Evolutionary conservation across 2,113 vertebrate genomes (phyloP).

Genomic region (Ptychochromis oligacanthus): DNA sequence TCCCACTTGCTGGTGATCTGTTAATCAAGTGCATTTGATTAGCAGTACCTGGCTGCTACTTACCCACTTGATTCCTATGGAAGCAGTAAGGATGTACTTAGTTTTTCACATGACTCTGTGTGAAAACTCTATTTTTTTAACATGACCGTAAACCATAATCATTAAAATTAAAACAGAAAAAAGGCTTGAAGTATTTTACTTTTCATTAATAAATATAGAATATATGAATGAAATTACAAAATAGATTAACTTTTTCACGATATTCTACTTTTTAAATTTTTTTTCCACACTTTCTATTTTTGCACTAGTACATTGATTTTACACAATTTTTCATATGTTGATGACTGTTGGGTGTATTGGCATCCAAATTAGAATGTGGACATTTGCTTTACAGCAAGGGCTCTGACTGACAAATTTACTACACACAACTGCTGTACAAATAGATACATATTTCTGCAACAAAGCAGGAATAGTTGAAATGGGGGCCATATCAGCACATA

Average conservation of each 20-base stretch:
- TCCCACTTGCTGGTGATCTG: not conserved
- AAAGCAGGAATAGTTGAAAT: not conserved
- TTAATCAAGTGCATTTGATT: not conserved
- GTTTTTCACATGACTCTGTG: fast-evolving
- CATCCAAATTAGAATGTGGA: not conserved
- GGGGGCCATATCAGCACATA: too few relatives aligned
- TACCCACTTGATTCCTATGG: not conserved
- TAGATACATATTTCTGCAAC: not conserved
- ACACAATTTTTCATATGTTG: too few relatives aligned
- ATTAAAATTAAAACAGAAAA: not conserved
- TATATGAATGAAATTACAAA: not conserved
- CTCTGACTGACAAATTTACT: not conserved
- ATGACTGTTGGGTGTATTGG: not conserved
- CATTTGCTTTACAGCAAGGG: not conserved
- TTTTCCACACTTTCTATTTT: too few relatives aligned
- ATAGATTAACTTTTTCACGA: not conserved
- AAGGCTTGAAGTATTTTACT: not conserved
- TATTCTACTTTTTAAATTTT: too few relatives aligned
- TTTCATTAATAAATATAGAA: not conserved
- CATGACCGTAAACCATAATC: too few relatives aligned
- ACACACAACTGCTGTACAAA: not conserved
- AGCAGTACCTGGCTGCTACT: not conserved
- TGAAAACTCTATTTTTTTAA: fast-evolving
- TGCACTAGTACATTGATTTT: not conserved
- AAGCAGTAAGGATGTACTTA: not conserved